Evolutionary conservation across 2,113 vertebrate species (phyloP).

Genomic region (Tringa solitaria): DNA sequence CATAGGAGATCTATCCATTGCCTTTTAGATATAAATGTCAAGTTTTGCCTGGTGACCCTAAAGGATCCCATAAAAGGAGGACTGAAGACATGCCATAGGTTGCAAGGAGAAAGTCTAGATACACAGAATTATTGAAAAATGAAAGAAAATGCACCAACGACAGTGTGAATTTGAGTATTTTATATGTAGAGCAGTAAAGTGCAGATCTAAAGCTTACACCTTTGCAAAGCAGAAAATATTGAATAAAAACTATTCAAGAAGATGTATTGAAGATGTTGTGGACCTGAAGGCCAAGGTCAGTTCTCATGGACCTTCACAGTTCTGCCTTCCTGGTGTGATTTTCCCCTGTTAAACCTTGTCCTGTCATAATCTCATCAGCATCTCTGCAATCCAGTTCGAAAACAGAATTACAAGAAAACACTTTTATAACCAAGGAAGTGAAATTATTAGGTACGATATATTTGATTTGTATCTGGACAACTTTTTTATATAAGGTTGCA

Average conservation of each 20-base stretch:
- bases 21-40: background rate
- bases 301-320: background rate
- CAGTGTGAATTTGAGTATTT: background rate
- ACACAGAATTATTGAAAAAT: background rate
- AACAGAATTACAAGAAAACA: background rate
- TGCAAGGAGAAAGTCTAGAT: background rate
- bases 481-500: background rate
- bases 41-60: background rate
- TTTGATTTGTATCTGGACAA: background rate
- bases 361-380: background rate
- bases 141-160: background rate
- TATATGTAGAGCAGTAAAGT: background rate
- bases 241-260: background rate
- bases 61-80: background rate
- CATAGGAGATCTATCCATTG: background rate
- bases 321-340: background rate
- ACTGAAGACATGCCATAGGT: background rate
- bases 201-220: background rate
- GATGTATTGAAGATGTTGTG: background rate
- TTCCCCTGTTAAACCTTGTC: background rate
- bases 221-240: background rate
- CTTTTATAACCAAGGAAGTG: background rate
- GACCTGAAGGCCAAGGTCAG: accelerated
- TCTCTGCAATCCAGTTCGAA: background rate
- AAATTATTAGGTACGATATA: background rate